These are phyloP conservation scores for Esperia sulphurella DNA, from an alignment of 2,888 invertebrate species.

Conservation along the genomic window DNA sequence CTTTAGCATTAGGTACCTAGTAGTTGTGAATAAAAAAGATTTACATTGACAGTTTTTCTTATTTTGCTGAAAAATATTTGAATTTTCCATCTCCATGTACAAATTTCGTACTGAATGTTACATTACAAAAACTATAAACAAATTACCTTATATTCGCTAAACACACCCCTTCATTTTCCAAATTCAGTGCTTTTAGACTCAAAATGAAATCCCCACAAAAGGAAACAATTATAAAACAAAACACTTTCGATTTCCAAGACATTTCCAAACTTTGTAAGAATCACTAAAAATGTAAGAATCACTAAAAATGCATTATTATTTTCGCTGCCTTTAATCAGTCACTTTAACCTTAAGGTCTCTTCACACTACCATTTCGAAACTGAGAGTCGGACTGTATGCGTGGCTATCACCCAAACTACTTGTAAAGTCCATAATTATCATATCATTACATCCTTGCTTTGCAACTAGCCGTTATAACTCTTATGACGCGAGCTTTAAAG, in stretches of 20 bases:
- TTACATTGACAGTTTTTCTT: too few species aligned
- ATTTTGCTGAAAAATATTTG: too few species aligned
- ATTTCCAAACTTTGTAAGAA: background rate
- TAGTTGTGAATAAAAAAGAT: too few species aligned
- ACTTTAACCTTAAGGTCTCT: background rate
- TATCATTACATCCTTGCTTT: background rate
- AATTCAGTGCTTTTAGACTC: slow-evolving; percentile 22
- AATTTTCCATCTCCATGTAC: too few species aligned
- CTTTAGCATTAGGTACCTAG: too few species aligned
- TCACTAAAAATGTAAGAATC: background rate
- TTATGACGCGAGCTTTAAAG: slow-evolving; percentile 1
- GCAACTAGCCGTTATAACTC: background rate
- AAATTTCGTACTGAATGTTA: too few species aligned
- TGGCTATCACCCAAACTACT: slow-evolving; percentile 34
- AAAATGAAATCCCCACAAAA: slow-evolving; percentile 6
- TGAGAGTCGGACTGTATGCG: slow-evolving; percentile 27
- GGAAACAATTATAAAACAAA: background rate
- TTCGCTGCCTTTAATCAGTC: background rate
- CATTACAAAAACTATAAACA: background rate
- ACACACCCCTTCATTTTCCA: slow-evolving; percentile 38
- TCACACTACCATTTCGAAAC: slow-evolving; percentile 26
- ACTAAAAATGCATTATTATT: background rate
- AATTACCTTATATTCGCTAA: slow-evolving; percentile 34
- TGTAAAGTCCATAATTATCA: slow-evolving; percentile 22
- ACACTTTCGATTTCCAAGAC: background rate